Conservation (phyloP, 2,888 invertebrate genomes). For the Caenorhabditis wallacei region DNA sequence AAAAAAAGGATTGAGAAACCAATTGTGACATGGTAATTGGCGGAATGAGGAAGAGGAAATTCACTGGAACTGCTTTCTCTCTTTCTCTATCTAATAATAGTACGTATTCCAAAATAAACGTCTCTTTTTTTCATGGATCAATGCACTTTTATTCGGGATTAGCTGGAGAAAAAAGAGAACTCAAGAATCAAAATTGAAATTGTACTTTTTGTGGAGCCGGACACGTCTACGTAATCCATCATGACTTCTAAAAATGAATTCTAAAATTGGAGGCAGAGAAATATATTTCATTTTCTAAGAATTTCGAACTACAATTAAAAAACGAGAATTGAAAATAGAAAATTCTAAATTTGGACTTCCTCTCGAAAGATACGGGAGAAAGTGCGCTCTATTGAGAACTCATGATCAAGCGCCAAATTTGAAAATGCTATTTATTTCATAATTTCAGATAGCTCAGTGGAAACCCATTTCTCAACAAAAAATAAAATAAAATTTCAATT, state of each 20-base stretch:
- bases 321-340: neutral
- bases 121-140: conserved; percentile 41
- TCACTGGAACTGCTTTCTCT: neutral
- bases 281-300: neutral
- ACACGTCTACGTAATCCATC: conserved; percentile 20
- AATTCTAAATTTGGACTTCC: no score
- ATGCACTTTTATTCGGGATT: neutral
- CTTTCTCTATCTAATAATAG: neutral
- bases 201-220: neutral
- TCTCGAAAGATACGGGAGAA: no score
- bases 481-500: no score
- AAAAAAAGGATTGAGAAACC: conserved; percentile 6
- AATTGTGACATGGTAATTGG: conserved; percentile 57
- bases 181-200: conserved; percentile 28
- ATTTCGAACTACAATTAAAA: neutral
- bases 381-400: no score
- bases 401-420: no score
- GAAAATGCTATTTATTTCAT: no score
- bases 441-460: no score
- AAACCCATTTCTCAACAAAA: no score
- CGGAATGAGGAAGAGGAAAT: conserved; percentile 39
- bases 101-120: neutral
- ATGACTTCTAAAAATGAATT: neutral
- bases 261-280: neutral
- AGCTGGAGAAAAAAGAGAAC: neutral